phyloP scores from a whole-genome alignment of 2,113 vertebrate species.

The Thryonomys swinderianus region DNA sequence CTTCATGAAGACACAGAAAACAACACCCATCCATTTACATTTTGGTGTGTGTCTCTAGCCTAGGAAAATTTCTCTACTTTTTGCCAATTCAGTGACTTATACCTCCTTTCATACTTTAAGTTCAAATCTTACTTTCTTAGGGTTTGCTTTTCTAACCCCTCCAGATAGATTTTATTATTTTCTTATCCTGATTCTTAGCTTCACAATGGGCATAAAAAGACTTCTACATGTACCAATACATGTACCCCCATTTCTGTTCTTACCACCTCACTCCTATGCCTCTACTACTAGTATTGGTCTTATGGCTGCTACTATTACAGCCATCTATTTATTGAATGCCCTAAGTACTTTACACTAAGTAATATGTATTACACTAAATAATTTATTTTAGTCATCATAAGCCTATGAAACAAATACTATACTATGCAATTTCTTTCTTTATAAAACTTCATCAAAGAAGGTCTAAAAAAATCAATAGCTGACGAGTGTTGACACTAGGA shows the following conservation, averaged over 20 bases:
- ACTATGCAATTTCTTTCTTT: not conserved
- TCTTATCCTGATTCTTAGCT: not conserved
- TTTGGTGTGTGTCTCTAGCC: not conserved
- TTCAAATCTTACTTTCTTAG: not conserved
- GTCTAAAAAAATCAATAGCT: not conserved
- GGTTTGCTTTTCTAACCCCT: not conserved
- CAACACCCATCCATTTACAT: not conserved
- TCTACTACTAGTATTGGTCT: not conserved
- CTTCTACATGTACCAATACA: not conserved
- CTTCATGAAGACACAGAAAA: not conserved
- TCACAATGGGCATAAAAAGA: not conserved
- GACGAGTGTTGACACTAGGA: no score
- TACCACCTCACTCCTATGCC: not conserved
- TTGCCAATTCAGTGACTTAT: not conserved
- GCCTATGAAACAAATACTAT: not conserved
- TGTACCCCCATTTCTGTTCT: not conserved
- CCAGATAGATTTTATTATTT: not conserved
- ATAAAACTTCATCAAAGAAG: not conserved
- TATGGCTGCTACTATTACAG: no score
- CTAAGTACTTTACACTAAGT: not conserved
- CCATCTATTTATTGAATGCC: not conserved
- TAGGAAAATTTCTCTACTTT: not conserved
- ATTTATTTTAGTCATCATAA: not conserved
- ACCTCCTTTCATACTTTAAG: not conserved
- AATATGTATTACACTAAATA: not conserved